Evolutionary conservation across 2,113 vertebrate species (phyloP).

Genomic region (Euleptes europaea): DNA sequence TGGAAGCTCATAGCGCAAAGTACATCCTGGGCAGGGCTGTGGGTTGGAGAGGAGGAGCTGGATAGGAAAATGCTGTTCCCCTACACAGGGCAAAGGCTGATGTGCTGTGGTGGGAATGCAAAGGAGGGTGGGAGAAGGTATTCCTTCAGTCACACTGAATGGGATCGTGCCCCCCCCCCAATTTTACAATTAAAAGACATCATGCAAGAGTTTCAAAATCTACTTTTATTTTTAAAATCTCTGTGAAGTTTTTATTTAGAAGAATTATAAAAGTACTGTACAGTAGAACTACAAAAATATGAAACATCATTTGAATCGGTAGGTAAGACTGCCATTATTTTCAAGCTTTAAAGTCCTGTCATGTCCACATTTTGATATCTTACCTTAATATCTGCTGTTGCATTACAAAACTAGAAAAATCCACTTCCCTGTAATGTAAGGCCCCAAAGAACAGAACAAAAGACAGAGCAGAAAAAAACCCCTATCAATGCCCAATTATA

Average conservation of each 20-base stretch:
- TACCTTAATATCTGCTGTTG: conserved; percentile 57
- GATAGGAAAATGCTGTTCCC: not conserved
- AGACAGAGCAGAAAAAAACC: conserved; percentile 41
- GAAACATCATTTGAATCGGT: conserved; percentile 58
- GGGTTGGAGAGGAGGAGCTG: rapidly evolving
- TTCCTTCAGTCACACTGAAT: not conserved
- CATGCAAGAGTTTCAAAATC: conserved; percentile 45
- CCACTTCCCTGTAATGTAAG: conserved; percentile 28
- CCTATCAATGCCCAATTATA: conserved; percentile 9
- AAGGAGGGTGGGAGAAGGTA: not conserved
- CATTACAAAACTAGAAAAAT: conserved; percentile 58
- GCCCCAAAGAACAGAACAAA: conserved; percentile 46
- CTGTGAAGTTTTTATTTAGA: conserved; percentile 59
- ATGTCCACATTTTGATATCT: conserved; percentile 58
- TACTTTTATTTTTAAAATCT: conserved; percentile 36
- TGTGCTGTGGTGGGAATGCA: no score
- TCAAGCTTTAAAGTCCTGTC: conserved; percentile 68
- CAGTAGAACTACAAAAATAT: conserved; percentile 78
- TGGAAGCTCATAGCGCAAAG: not conserved
- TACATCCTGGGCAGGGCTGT: no score
- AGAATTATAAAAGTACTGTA: conserved; percentile 77
- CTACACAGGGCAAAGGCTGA: not conserved
- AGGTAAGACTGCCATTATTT: conserved; percentile 54
- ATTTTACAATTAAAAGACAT: conserved; percentile 8
- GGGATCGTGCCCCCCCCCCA: not conserved